These are phyloP conservation scores for Parnassius smintheus DNA, from an alignment of 2,888 invertebrate species.

Conservation along the genomic window DNA sequence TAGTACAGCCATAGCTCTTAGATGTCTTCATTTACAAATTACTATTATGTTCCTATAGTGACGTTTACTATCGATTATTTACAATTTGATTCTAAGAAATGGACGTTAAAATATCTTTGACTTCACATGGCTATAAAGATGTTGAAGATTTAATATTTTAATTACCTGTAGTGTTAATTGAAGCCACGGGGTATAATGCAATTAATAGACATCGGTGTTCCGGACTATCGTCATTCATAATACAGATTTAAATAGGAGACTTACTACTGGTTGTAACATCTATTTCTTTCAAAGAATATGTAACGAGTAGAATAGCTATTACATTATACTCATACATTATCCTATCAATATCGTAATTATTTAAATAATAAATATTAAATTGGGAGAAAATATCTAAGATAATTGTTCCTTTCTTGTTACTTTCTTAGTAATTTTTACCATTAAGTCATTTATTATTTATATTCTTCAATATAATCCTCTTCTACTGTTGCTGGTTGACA, in stretches of 20 bases:
- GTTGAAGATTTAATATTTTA: conserved; percentile 29
- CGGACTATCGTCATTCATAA: conserved; percentile 53
- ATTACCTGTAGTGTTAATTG: conserved; percentile 54
- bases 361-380: too few relatives aligned
- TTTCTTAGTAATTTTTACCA: too few relatives aligned
- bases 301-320: conserved; percentile 5
- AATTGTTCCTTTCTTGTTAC: too few relatives aligned
- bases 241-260: conserved; percentile 19
- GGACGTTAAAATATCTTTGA: conserved; percentile 17
- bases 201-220: conserved; percentile 44
- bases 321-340: too few relatives aligned
- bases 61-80: conserved; percentile 39
- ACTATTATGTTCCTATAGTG: conserved; percentile 38
- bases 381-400: too few relatives aligned
- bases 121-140: conserved; percentile 25
- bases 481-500: too few relatives aligned
- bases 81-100: conserved; percentile 19
- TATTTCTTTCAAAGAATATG: conserved; percentile 13
- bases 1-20: conserved; percentile 43
- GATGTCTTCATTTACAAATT: conserved; percentile 53
- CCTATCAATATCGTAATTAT: too few relatives aligned
- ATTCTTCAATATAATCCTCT: too few relatives aligned
- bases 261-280: conserved; percentile 17
- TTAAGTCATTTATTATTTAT: too few relatives aligned
- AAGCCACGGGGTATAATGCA: conserved; percentile 48